Conservation (phyloP, 2,113 vertebrate species). For the Dolichotis patagonum region DNA sequence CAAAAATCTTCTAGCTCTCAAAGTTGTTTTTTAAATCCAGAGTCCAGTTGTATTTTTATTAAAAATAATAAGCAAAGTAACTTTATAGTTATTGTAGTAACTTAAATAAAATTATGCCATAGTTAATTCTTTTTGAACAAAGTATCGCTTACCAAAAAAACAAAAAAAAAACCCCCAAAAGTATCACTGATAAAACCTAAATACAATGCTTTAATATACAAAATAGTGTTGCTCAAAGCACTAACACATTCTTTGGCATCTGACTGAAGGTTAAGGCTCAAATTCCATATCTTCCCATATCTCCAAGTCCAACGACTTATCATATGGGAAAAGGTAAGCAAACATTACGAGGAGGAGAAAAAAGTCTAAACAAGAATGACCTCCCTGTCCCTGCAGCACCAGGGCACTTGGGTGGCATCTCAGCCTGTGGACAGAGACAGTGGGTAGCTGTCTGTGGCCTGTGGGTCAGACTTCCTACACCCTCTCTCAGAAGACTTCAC, state of each 20-base stretch:
- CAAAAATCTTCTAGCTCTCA: background rate
- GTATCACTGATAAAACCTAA: background rate
- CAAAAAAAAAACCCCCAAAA: no score
- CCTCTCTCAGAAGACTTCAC: background rate
- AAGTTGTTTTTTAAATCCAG: background rate
- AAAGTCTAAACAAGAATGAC: background rate
- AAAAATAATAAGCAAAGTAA: background rate
- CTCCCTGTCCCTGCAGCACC: background rate
- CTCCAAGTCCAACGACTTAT: background rate
- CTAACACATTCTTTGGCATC: background rate
- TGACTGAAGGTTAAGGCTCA: background rate
- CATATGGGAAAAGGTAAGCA: background rate
- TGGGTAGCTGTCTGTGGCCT: background rate
- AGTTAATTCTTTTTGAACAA: constrained; percentile 11
- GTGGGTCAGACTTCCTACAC: background rate
- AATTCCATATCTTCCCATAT: background rate
- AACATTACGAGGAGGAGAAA: background rate
- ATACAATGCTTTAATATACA: background rate
- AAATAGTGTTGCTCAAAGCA: background rate
- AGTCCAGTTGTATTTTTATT: background rate
- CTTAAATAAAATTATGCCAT: background rate
- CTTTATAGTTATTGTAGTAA: background rate
- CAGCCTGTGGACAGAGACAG: background rate
- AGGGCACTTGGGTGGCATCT: background rate
- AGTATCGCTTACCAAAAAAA: no score